Evolutionary conservation across 2,888 invertebrate species (phyloP).

Genomic region (Tuta absoluta): DNA sequence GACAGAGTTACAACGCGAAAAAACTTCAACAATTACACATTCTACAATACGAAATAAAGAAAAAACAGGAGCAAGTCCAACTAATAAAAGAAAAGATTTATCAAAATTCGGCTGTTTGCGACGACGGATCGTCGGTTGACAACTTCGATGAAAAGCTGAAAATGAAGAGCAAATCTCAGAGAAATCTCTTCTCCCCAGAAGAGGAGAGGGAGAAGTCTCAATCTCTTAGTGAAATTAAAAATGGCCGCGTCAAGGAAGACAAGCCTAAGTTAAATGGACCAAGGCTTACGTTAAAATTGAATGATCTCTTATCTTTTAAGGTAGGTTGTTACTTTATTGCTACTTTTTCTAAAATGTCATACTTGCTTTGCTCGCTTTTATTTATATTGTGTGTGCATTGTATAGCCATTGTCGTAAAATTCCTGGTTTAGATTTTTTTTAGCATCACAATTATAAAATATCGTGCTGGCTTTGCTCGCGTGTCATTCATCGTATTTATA

Average conservation of each 20-base stretch:
- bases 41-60: conserved; percentile 87
- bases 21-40: conserved; percentile 86
- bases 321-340: conserved; percentile 43
- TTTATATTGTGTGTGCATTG: too few relatives aligned
- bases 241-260: conserved; percentile 63
- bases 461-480: too few relatives aligned
- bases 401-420: too few relatives aligned
- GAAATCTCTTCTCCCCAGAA: conserved; percentile 64
- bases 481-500: too few relatives aligned
- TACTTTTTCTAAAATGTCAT: too few relatives aligned
- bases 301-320: conserved; percentile 76
- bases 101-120: conserved; percentile 67
- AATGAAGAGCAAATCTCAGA: conserved; percentile 59
- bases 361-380: not conserved
- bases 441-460: too few relatives aligned
- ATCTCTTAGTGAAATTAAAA: conserved; percentile 59
- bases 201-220: conserved; percentile 57
- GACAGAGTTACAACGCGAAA: conserved; percentile 86
- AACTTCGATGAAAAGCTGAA: conserved; percentile 52
- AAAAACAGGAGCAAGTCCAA: conserved; percentile 83
- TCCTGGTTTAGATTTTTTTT: too few relatives aligned
- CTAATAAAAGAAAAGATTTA: conserved; percentile 75
- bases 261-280: conserved; percentile 65
- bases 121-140: conserved; percentile 47
- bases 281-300: conserved; percentile 67